These are phyloP conservation scores for Cheilosia impressa DNA, from an alignment of 2,888 invertebrate genomes.

Conservation along the genomic window DNA sequence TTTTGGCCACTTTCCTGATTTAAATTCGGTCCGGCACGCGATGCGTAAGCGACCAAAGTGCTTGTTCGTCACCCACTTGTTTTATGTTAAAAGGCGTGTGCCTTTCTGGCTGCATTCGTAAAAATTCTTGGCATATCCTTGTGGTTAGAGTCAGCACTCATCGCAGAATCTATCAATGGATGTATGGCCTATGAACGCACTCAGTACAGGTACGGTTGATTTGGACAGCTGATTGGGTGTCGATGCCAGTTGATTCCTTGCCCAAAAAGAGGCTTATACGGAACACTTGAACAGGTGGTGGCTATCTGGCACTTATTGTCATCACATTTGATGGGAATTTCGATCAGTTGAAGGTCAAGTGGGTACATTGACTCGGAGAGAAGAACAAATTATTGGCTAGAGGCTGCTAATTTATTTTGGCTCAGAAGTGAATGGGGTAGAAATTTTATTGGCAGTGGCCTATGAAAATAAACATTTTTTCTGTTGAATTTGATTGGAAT, in stretches of 20 bases:
- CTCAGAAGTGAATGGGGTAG: conserved; percentile 42
- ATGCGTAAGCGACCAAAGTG: conserved; percentile 60
- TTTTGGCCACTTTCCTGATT: conserved; percentile 73
- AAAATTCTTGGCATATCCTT: conserved; percentile 74
- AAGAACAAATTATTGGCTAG: conserved; percentile 58
- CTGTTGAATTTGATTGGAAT: background rate
- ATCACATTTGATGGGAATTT: conserved; percentile 40
- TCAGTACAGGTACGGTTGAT: conserved; percentile 39
- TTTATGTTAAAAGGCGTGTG: conserved; percentile 53
- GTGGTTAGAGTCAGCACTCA: conserved; percentile 31
- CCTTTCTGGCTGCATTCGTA: conserved; percentile 70
- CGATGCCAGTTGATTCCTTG: conserved; percentile 70
- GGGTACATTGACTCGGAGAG: conserved; percentile 48
- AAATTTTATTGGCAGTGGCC: conserved; percentile 62
- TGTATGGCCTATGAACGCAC: conserved; percentile 59
- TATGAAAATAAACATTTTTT: conserved; percentile 29
- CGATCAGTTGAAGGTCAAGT: conserved; percentile 52
- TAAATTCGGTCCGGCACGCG: conserved; percentile 53
- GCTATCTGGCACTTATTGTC: conserved; percentile 53
- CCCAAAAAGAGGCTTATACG: conserved; percentile 66
- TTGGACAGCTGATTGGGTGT: conserved; percentile 56
- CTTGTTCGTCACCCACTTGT: conserved; percentile 47
- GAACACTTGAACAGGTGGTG: conserved; percentile 61
- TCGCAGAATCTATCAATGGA: conserved; percentile 60
- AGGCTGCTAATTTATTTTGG: conserved; percentile 59